A percentile compares a stretch with the other conserved stretches of the same genome.
phyloP scores from a whole-genome alignment of 2,113 vertebrate species.

The Gnathonemus longibarbis region DNA sequence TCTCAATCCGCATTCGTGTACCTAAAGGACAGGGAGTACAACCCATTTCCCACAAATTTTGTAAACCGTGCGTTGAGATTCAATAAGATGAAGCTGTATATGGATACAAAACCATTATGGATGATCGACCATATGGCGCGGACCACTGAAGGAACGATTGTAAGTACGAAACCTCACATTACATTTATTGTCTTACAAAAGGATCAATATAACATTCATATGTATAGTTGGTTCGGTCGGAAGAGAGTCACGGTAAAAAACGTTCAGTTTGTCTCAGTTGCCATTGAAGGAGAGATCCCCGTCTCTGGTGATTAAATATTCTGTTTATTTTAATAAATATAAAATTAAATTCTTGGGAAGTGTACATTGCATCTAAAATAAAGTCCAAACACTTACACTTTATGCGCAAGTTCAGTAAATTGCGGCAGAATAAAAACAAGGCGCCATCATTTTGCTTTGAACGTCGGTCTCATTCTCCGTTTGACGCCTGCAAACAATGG shows the following conservation, averaged over 20 bases:
- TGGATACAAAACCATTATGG: slow-evolving; percentile 29
- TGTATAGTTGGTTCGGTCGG: background rate
- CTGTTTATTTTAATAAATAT: background rate
- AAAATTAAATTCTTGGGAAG: background rate
- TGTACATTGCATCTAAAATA: background rate
- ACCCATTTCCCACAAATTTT: slow-evolving; percentile 25
- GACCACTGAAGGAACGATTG: slow-evolving; percentile 35
- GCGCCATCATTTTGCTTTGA: background rate
- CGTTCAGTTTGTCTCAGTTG: background rate
- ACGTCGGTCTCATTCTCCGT: slow-evolving; percentile 30
- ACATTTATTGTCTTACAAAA: background rate
- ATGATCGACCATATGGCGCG: slow-evolving; percentile 46
- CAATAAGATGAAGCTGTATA: slow-evolving; percentile 31
- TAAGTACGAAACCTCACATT: slow-evolving; percentile 49
- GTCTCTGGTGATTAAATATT: background rate
- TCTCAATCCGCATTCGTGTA: slow-evolving; percentile 31
- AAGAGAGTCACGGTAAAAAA: background rate
- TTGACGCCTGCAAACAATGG: slow-evolving; percentile 54
- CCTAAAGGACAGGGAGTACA: slow-evolving; percentile 53
- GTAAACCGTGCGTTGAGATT: slow-evolving; percentile 28
- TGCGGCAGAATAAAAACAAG: background rate
- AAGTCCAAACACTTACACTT: background rate
- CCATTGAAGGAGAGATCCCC: background rate
- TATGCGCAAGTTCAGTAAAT: background rate
- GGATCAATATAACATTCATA: background rate